These are phyloP conservation scores for Drosophila birchii DNA, from an alignment of 2,888 invertebrate species.

Conservation along the genomic window DNA sequence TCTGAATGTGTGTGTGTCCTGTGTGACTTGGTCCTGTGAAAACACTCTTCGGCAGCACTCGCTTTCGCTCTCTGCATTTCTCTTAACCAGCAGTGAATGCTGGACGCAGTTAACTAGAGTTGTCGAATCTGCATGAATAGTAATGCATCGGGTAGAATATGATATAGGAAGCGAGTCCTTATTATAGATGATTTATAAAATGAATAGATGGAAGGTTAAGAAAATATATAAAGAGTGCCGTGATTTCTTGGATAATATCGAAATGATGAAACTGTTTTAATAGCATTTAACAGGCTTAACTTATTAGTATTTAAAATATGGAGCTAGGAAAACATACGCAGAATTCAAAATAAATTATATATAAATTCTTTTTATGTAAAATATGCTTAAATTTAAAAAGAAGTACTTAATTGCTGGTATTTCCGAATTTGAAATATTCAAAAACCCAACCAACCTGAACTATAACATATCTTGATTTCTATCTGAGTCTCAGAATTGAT, in stretches of 20 bases:
- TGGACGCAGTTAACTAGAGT: slow-evolving; percentile 40
- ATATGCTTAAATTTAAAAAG: neutral
- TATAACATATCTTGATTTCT: neutral
- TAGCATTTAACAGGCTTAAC: too few relatives aligned
- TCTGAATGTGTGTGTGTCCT: slow-evolving; percentile 7
- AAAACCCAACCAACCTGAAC: neutral
- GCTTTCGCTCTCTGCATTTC: slow-evolving; percentile 5
- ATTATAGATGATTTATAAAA: neutral
- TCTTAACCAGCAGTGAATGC: slow-evolving; percentile 37
- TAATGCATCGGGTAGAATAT: neutral
- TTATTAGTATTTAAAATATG: too few relatives aligned
- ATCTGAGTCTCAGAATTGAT: neutral
- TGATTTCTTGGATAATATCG: neutral
- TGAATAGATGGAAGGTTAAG: too few relatives aligned
- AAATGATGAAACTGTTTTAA: neutral
- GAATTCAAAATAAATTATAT: neutral
- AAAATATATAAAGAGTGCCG: neutral
- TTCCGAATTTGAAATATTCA: neutral
- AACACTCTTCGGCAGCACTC: slow-evolving; percentile 15
- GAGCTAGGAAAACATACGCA: neutral
- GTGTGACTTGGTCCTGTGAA: slow-evolving; percentile 23
- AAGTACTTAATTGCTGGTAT: neutral
- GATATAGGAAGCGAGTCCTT: neutral
- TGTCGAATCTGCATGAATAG: slow-evolving; percentile 22
- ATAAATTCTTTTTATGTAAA: neutral